Conservation (phyloP, 2,113 vertebrate species). For the Chaenogobius annularis region DNA sequence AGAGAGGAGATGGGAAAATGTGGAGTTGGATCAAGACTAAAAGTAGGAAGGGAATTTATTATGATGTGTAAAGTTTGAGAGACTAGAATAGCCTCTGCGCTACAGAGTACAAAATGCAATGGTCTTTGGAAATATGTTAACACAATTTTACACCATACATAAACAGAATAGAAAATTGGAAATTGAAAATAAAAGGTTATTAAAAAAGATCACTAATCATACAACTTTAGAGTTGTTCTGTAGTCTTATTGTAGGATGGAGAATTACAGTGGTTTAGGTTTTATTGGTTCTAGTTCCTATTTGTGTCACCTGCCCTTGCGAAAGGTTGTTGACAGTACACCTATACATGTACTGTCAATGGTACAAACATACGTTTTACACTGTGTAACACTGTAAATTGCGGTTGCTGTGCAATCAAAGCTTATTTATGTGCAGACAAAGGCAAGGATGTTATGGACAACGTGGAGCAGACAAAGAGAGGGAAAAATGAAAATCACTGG, state of each 20-base stretch:
- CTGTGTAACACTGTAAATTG: slow-evolving; percentile 3
- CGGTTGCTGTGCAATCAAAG: slow-evolving; percentile 35
- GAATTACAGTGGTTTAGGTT: background rate
- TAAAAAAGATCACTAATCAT: no score
- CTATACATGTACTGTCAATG: slow-evolving; percentile 43
- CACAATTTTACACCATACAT: no score
- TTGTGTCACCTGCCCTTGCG: slow-evolving; percentile 10
- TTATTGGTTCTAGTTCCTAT: background rate
- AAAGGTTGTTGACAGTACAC: slow-evolving; percentile 13
- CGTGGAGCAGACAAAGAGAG: slow-evolving; percentile 70
- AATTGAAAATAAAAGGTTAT: no score
- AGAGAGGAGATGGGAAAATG: slow-evolving; percentile 62
- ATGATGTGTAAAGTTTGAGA: background rate
- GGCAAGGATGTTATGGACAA: slow-evolving; percentile 66
- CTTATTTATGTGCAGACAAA: slow-evolving; percentile 60
- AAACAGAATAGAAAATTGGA: no score
- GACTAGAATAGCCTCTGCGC: background rate
- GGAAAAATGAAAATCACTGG: slow-evolving; percentile 73
- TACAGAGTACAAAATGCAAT: background rate
- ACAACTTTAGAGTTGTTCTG: no score
- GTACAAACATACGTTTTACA: slow-evolving; percentile 50
- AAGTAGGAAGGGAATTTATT: slow-evolving; percentile 22
- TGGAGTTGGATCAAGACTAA: slow-evolving; percentile 56
- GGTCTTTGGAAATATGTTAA: background rate
- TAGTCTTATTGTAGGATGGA: background rate